phyloP scores from a whole-genome alignment of 1,140 invertebrate genomes.

The Antheraea pernyi region DNA sequence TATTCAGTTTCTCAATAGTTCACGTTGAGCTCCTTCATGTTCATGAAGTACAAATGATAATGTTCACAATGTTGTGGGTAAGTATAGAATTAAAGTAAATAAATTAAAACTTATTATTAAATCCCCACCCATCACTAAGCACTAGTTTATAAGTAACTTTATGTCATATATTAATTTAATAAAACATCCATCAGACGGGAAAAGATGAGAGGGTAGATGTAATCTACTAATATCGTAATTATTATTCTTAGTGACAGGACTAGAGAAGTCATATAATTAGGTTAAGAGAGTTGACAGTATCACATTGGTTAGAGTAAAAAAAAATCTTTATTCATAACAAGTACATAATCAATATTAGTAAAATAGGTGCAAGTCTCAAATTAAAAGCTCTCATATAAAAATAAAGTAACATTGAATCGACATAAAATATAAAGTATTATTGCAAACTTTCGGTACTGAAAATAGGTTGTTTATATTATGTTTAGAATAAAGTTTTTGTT shows the following conservation, averaged over 20 bases:
- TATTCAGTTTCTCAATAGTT: not conserved
- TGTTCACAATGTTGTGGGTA: constrained; percentile 59
- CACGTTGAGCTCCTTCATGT: constrained; percentile 22
- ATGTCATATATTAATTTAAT: constrained; percentile 35
- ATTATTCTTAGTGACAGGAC: constrained; percentile 51
- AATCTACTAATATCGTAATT: constrained; percentile 64
- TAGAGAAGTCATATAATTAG: constrained; percentile 50
- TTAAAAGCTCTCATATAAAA: constrained; percentile 32
- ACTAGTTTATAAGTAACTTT: constrained; percentile 47
- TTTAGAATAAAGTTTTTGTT: constrained; percentile 29
- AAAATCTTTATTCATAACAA: constrained; percentile 6
- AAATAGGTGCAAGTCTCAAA: constrained; percentile 72
- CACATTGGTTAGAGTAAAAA: constrained; percentile 24
- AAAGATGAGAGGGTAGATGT: constrained; percentile 51
- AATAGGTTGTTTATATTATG: constrained; percentile 9
- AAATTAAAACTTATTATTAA: constrained; percentile 35
- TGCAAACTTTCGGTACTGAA: constrained; percentile 29
- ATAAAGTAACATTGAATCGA: constrained; percentile 39
- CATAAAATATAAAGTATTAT: constrained; percentile 25
- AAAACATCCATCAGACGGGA: constrained; percentile 36
- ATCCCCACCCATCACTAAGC: constrained; percentile 49
- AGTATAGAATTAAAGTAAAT: constrained; percentile 43
- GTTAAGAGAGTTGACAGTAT: constrained; percentile 53
- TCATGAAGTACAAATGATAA: constrained; percentile 66
- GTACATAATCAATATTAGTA: constrained; percentile 14